Conservation (phyloP, 2,888 invertebrate species). For the Resseliella maxima region DNA sequence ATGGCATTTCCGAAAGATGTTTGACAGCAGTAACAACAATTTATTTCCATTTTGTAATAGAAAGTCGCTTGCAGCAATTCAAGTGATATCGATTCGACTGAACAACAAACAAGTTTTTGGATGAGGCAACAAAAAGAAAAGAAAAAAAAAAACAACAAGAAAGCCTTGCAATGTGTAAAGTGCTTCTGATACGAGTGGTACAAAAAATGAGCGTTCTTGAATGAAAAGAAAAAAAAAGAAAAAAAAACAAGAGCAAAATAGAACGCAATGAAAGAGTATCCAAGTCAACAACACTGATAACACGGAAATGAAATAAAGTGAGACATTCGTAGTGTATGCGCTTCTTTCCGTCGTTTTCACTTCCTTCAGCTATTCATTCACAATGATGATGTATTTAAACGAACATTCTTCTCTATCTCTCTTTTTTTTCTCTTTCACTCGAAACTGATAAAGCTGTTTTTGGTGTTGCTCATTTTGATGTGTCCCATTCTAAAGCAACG, state of each 20-base stretch:
- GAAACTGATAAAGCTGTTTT: neutral
- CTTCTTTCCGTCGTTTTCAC: neutral
- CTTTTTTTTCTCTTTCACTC: neutral
- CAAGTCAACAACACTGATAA: slow-evolving; percentile 9
- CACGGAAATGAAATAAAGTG: slow-evolving; percentile 4
- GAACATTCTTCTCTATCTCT: neutral
- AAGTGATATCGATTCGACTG: neutral
- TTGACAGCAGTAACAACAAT: slow-evolving; percentile 4
- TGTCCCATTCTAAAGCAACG: neutral
- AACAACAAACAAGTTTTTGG: neutral
- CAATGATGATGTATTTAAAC: slow-evolving; percentile 46
- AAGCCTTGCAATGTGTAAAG: too few species aligned
- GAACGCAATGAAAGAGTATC: neutral
- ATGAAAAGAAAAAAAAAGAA: neutral
- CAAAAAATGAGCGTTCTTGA: neutral
- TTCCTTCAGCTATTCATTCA: slow-evolving; percentile 22
- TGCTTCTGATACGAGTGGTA: neutral
- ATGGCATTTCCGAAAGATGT: neutral
- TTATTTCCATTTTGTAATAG: neutral
- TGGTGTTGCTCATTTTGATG: neutral
- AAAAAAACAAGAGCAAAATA: neutral
- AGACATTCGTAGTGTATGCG: neutral
- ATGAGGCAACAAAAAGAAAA: too few species aligned
- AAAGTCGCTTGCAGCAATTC: neutral
- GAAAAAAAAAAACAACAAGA: too few species aligned